phyloP scores from a whole-genome alignment of 2,888 invertebrate genomes.

The Calameuta idolon region DNA sequence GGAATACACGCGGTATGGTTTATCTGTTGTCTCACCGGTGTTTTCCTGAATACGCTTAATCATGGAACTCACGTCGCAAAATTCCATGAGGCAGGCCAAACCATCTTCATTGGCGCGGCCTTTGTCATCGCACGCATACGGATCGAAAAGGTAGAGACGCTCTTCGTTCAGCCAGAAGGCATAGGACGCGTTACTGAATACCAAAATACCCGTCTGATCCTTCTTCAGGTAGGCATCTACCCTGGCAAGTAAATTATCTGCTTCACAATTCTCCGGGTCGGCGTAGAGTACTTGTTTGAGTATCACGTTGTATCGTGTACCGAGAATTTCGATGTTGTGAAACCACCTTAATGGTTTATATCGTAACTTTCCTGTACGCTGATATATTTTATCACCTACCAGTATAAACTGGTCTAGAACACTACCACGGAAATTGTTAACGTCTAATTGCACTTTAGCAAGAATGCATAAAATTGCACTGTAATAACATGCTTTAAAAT shows the following conservation, averaged over 20 bases:
- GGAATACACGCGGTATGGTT: slow-evolving; percentile 50
- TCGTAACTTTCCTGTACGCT: slow-evolving; percentile 44
- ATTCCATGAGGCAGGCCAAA: slow-evolving; percentile 47
- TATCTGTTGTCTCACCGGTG: slow-evolving; percentile 32
- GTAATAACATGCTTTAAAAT: slow-evolving; percentile 56
- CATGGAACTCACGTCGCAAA: slow-evolving; percentile 40
- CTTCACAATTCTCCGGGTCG: slow-evolving; percentile 46
- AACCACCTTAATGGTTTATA: slow-evolving; percentile 50
- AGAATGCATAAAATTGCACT: slow-evolving; percentile 55
- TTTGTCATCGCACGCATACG: slow-evolving; percentile 54
- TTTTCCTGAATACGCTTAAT: slow-evolving; percentile 45
- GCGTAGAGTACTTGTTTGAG: slow-evolving; percentile 50
- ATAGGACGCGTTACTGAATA: slow-evolving; percentile 50
- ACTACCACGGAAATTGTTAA: slow-evolving; percentile 38
- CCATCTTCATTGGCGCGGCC: slow-evolving; percentile 43
- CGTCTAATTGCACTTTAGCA: slow-evolving; percentile 47
- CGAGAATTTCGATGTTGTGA: slow-evolving; percentile 48
- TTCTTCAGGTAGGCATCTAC: slow-evolving; percentile 41
- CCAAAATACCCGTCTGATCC: slow-evolving; percentile 54
- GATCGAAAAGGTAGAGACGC: slow-evolving; percentile 55
- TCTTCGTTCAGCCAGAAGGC: slow-evolving; percentile 53
- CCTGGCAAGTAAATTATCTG: slow-evolving; percentile 36
- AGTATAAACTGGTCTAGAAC: slow-evolving; percentile 51
- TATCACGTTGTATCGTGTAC: slow-evolving; percentile 47
- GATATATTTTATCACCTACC: slow-evolving; percentile 46